Percentiles rank a stretch among this genome's conserved stretches.
phyloP scores from a whole-genome alignment of 2,888 invertebrate genomes.

The Rhogogaster chlorosoma region DNA sequence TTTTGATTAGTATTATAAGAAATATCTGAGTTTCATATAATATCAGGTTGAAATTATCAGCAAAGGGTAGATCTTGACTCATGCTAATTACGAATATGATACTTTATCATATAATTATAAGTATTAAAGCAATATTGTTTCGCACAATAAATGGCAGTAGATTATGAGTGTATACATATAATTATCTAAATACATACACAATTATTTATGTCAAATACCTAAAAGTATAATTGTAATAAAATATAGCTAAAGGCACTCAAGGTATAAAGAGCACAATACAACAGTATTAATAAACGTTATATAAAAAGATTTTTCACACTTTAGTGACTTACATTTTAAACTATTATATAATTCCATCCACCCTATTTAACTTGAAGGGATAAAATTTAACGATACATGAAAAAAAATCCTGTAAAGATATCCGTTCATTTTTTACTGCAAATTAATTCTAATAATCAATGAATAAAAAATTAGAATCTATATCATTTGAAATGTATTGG shows the following conservation, averaged over 20 bases:
- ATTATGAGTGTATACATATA: conserved; percentile 39
- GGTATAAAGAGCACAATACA: conserved; percentile 37
- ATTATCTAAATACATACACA: conserved; percentile 26
- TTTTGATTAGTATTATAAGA: background rate
- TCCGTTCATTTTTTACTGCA: background rate
- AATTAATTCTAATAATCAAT: background rate
- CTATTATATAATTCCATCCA: conserved; percentile 23
- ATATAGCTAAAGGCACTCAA: conserved; percentile 48
- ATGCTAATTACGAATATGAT: conserved; percentile 19
- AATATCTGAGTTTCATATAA: conserved; percentile 1
- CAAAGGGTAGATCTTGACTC: conserved; percentile 8
- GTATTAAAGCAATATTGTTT: conserved; percentile 43
- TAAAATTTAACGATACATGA: conserved; percentile 20
- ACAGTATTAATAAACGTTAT: conserved; percentile 18
- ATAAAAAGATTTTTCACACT: conserved; percentile 18
- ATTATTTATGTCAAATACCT: conserved; percentile 34
- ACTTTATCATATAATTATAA: conserved; percentile 32
- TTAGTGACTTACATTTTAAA: conserved; percentile 7
- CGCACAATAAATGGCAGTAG: conserved; percentile 48
- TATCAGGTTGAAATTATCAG: background rate
- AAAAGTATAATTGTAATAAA: conserved; percentile 17
- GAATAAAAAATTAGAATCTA: background rate
- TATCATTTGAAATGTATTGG: background rate
- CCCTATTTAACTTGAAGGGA: conserved; percentile 26
- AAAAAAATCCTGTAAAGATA: background rate